Base-by-base conservation (phyloP, 2,888 invertebrate species). In the Lasioglossum lativentre region DNA sequence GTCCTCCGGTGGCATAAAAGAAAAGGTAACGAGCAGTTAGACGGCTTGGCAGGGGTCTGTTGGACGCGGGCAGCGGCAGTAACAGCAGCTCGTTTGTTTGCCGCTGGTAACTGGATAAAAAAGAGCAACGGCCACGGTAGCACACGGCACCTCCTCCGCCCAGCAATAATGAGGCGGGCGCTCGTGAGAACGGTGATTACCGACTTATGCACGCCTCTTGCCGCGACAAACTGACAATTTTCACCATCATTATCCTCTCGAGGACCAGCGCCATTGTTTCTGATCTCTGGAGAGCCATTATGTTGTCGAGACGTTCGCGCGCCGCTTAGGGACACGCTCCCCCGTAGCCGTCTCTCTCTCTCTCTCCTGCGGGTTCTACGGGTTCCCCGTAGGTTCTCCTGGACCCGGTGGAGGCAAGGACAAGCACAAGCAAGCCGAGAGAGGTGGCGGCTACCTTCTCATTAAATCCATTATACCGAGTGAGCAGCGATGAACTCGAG, bases 381-480 rank as follows among this genome's bases (percentile, higher is more conserved):
- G 63, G 30, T 30, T 63, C 63, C 30, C 38, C 0, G 30, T 30
- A 8, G 66, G 66, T 66, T 34, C 45, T 27, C 83, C 70, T 38
- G 23, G 23, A 47, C 56, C 73, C 19, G 74, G 14, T 10, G 66
- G 80, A 52, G 23, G 70, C 80, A 59, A 68, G 63, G 75, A 78
- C 59, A 68, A 34, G 68, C 68, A 4, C 23, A 19, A 34, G 71
- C 38, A 23, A 71, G 71, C 30, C 63, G 12, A 70, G 77, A 72
- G 81, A n/a, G n/a, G n/a, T n/a, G n/a, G 72, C 80, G 86, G 90
- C 89, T 90, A 91, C 90, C 93, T 89, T 91, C 91, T 93, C 92
- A 93, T 94, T 94, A 94, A 93, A 93, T 93, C 92, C 91, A 93
- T 94, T 93, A 93, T 91, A 89, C 86, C 89, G 86, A 90, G 88